A percentile compares a stretch with the other conserved stretches of the same genome.
These are phyloP conservation scores for Butastur rufipennis DNA, from an alignment of 2,113 vertebrate genomes.

Conservation along the genomic window DNA sequence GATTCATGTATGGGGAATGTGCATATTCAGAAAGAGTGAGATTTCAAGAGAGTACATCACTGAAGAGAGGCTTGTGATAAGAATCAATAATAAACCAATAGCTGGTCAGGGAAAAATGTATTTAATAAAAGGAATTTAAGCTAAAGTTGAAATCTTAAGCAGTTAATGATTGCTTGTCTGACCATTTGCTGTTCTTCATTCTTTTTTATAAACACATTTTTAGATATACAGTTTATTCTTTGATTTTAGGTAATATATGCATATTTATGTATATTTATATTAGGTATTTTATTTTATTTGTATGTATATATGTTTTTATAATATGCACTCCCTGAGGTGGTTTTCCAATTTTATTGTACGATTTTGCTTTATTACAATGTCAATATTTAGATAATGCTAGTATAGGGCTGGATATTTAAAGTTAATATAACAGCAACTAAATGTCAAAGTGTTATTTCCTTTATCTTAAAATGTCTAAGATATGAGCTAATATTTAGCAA, in stretches of 20 bases:
- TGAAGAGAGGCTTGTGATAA: neutral
- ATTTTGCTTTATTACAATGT: neutral
- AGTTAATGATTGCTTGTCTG: neutral
- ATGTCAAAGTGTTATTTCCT: neutral
- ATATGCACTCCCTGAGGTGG: neutral
- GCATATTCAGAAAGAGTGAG: neutral
- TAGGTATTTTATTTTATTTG: neutral
- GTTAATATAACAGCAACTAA: neutral
- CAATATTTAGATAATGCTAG: neutral
- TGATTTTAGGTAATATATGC: neutral
- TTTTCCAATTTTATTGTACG: neutral
- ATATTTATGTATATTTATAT: neutral
- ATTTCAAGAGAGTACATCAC: neutral
- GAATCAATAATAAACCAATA: neutral
- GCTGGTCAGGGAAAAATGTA: neutral
- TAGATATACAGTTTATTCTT: neutral
- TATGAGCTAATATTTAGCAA: neutral
- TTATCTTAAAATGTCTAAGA: neutral
- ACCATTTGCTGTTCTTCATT: neutral
- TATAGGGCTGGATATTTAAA: neutral
- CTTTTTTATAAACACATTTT: neutral
- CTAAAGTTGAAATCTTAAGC: neutral
- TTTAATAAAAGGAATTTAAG: neutral
- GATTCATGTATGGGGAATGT: conserved; percentile 60
- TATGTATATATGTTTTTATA: neutral